These are phyloP conservation scores for Alexandromys fortis DNA, from an alignment of 2,113 vertebrate species.

Conservation along the genomic window DNA sequence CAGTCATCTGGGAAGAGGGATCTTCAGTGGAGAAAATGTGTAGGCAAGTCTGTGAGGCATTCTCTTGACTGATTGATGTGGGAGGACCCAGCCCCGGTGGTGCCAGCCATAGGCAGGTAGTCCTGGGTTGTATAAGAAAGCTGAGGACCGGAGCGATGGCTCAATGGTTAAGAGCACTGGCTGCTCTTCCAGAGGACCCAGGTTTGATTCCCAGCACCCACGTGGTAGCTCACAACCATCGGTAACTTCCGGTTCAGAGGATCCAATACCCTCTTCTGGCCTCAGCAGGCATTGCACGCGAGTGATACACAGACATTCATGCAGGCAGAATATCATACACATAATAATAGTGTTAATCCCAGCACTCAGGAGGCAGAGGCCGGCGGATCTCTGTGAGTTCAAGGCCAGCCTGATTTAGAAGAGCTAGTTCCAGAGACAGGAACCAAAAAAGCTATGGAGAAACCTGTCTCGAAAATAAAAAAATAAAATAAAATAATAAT, in stretches of 20 bases:
- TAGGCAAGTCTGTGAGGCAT: neutral
- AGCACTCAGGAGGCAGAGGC: too few relatives aligned
- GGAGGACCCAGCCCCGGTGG: neutral
- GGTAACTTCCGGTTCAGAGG: neutral
- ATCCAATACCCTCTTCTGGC: neutral
- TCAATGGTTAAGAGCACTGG: neutral
- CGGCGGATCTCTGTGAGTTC: too few relatives aligned
- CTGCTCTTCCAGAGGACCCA: neutral
- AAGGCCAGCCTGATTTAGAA: too few relatives aligned
- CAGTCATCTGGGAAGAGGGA: neutral
- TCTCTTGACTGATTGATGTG: neutral
- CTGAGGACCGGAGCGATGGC: neutral
- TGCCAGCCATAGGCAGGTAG: neutral
- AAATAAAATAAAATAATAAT: too few relatives aligned
- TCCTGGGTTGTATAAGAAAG: neutral
- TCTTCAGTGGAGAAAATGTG: neutral
- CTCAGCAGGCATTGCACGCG: neutral
- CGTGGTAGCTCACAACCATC: neutral
- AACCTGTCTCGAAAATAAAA: too few relatives aligned
- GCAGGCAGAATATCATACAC: neutral
- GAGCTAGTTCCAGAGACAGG: too few relatives aligned
- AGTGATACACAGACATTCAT: neutral
- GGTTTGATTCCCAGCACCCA: neutral
- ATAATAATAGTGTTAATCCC: neutral
- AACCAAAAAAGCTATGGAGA: too few relatives aligned